Evolutionary conservation across 2,888 invertebrate species (phyloP).

Genomic region (Heliconius aoede): DNA sequence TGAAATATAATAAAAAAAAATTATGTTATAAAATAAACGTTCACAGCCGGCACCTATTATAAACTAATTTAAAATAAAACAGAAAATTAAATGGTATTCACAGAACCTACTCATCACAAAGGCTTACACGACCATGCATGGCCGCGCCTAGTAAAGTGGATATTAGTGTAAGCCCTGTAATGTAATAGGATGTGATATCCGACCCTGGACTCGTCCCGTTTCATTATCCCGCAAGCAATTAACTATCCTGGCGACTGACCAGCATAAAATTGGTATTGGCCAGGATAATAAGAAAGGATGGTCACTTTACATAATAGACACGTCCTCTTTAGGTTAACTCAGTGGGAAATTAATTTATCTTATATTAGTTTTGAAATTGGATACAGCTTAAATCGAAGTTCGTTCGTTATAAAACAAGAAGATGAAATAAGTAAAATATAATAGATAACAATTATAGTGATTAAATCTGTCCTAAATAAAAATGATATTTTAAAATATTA

Average conservation of each 20-base stretch:
- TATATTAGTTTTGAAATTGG: background rate
- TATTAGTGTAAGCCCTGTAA: conserved; percentile 15
- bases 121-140: background rate
- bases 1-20: background rate
- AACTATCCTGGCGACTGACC: conserved; percentile 1
- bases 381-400: too few relatives aligned
- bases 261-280: background rate
- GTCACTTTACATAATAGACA: background rate
- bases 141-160: conserved; percentile 2
- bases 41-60: background rate
- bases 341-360: background rate
- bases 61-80: background rate
- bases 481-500: background rate
- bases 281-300: background rate
- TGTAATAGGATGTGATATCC: conserved; percentile 6
- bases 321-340: background rate
- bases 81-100: background rate
- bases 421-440: background rate
- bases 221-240: background rate
- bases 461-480: background rate
- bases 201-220: conserved; percentile 13
- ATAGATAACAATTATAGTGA: background rate
- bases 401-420: too few relatives aligned
- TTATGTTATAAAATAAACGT: background rate
- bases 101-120: background rate